Evolutionary conservation across 2,888 invertebrate species (phyloP), one percentile per base, ranked within the genome.

Genomic region (Lypha dubia): DNA sequence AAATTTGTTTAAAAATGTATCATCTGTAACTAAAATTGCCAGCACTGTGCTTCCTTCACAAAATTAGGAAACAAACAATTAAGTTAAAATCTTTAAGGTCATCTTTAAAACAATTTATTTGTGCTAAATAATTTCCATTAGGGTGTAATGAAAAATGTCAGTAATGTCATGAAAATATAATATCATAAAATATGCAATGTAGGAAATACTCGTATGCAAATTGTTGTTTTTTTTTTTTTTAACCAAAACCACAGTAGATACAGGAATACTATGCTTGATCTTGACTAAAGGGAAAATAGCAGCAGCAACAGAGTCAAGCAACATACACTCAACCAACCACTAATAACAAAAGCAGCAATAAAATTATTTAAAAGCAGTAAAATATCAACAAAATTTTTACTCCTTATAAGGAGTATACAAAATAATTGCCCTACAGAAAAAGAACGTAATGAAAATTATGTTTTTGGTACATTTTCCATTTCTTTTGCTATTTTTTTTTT

Each of bases 331-430:
- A 79, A 65, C 51, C 32, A 35, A 53, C 41, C 8, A 63, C 17
- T 24, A 67, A 24, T 51, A 68, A 49, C 15, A 32, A n/a, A n/a
- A n/a, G 5, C 20, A 74, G 79, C 17, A 62, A 71, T 67, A 79
- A 79, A 83, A 67, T 53, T 65, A n/a, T 41, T 62, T 53, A 68
- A 85, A 73, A 73, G 35, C 56, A 77, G 58, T 73, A 67, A 56
- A 68, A 68, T 35, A 76, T 35, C 56, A 58, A 28, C 32, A 56
- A 79, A 58, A 22, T 49, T 49, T n/a, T 17, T 77, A 62, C 24
- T 65, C 22, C 44, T 62, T 41, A 44, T 22, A 63, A 28, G 53
- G 41, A n/a, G 4, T 32, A n/a, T n/a, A n/a, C n/a, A n/a, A n/a
- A n/a, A n/a, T n/a, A n/a, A n/a, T 17, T 13, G 1, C 17, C 17